Base-by-base conservation (phyloP, 2,797 vertebrate species). In the Carapus acus region DNA sequence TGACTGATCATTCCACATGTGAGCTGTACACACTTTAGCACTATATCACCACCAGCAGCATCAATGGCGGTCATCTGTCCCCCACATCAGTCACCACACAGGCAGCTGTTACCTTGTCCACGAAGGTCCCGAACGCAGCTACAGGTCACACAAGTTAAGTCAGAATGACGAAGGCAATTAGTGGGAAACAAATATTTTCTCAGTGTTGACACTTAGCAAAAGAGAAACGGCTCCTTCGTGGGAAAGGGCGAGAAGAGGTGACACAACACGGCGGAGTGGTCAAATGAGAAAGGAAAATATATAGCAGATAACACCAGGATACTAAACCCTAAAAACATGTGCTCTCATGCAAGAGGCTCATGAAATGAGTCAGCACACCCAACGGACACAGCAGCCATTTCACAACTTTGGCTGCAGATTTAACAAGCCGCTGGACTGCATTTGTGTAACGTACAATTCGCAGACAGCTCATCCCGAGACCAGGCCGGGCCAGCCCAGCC, bases 1-100 rank as follows among this genome's bases (percentile, higher is more conserved):
- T 33, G n/a, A 7, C 7, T 5, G 52, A 66, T 71, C 55, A 71
- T 66, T 64, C 61, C 53, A 66, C 50, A 38, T 52, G 55, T 56
- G 7, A 45, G 5, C 50, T 16, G 47, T 38, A 38, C 42, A 33
- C 47, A 17, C 17, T 18, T 19, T 41, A 34, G 40, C 52, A 7
- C 22, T 40, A 8, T 29, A 65, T 59, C 54, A 54, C 49, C 23
- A 20, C 3, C 43, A 48, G 49, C 57, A 38, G 41, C 54, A 43
- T 19, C 24, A 24, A 29, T 4, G 17, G 47, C 34, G 52, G 8
- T 36, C 31, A 33, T 9, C 24, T 9, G 5, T 48, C 49, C 60
- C 17, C 24, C 38, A 20, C 61, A 68, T 61, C 63, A 50, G 46
- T 66, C 67, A 41, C n/a, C 33, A 49, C 47, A 4, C 11, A 18